Percentiles rank a stretch among this genome's conserved stretches.
phyloP scores from a whole-genome alignment of 2,113 vertebrate species.

The Ceratotherium simum region DNA sequence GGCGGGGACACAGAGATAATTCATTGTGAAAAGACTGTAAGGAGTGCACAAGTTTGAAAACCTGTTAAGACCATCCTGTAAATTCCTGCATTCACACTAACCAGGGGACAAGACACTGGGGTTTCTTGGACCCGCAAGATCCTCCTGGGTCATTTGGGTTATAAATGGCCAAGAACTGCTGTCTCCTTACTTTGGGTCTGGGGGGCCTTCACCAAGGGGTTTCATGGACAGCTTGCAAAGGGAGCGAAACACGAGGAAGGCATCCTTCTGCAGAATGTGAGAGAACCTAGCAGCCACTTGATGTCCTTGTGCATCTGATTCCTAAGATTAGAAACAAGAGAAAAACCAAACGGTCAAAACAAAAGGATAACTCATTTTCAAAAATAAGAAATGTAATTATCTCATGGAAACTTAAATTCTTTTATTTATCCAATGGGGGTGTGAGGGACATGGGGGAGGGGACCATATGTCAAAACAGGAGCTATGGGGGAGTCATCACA shows the following conservation, averaged over 20 bases:
- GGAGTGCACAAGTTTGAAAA: neutral
- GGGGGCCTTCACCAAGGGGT: slow-evolving; percentile 97
- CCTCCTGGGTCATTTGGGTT: neutral
- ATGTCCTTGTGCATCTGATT: slow-evolving; percentile 91
- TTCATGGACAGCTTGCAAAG: slow-evolving; percentile 99
- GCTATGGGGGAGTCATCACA: neutral
- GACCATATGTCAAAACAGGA: neutral
- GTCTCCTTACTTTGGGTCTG: slow-evolving; percentile 95
- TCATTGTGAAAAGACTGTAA: neutral
- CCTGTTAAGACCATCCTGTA: neutral
- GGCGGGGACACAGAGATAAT: neutral
- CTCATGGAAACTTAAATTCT: neutral
- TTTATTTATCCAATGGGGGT: slow-evolving; percentile 13
- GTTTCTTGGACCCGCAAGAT: neutral
- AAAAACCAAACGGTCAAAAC: slow-evolving; percentile 31
- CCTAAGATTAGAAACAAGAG: slow-evolving; percentile 86
- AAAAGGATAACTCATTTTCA: neutral
- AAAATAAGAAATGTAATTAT: slow-evolving; percentile 31
- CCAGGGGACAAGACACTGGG: neutral
- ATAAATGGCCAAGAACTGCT: neutral
- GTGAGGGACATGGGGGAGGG: neutral
- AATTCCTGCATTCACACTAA: neutral
- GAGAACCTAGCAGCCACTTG: slow-evolving; percentile 91
- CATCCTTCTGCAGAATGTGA: slow-evolving; percentile 97
- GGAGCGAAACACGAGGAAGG: slow-evolving; percentile 97